Percentiles rank a stretch among this genome's conserved stretches.
Conservation (phyloP, 2,888 invertebrate species). For the Oscheius sp. region DNA sequence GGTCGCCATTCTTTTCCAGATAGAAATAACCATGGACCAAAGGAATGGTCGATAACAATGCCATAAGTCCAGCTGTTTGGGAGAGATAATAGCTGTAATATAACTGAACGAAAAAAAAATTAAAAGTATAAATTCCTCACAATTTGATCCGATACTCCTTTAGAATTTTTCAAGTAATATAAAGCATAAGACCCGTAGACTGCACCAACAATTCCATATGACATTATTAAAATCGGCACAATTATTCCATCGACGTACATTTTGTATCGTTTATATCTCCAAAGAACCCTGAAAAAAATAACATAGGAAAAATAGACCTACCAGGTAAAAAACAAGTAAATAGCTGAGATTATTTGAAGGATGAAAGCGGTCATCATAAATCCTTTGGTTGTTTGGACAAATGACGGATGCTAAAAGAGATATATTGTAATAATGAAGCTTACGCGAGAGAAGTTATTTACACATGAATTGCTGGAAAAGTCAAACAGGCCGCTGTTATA, state of each 20-base stretch:
- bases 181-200: neutral
- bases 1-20: conserved; percentile 4
- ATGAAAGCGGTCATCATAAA: conserved; percentile 3
- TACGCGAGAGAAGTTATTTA: neutral
- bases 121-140: neutral
- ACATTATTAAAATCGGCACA: neutral
- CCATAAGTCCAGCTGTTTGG: neutral
- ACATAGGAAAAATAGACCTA: neutral
- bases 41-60: neutral
- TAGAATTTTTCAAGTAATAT: conserved; percentile 1
- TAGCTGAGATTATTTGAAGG: conserved; percentile 8
- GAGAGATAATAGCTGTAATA: conserved; percentile 12
- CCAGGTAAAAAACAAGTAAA: conserved; percentile 7
- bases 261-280: conserved; percentile 10
- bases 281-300: neutral
- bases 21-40: conserved; percentile 6
- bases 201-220: neutral
- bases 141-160: neutral
- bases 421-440: neutral
- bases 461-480: neutral
- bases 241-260: conserved; percentile 7
- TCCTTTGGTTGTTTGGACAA: neutral
- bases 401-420: too few relatives aligned
- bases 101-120: neutral
- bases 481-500: neutral